Evolutionary conservation across 2,113 vertebrate species (phyloP).

Genomic region (Jaculus jaculus): DNA sequence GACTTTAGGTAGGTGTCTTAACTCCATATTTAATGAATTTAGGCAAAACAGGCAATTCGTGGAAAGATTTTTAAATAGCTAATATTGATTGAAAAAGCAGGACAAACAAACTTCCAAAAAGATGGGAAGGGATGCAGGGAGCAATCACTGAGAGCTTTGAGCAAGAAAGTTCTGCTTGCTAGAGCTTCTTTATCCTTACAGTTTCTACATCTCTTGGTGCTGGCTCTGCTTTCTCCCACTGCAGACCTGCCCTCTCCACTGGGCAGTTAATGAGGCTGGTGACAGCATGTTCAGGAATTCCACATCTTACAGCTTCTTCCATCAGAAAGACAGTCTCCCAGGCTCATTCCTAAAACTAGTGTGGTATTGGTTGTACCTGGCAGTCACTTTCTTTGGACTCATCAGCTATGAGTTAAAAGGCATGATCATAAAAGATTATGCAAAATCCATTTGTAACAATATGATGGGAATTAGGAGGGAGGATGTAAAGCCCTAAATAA

Average conservation of each 20-base stretch:
- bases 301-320: not conserved
- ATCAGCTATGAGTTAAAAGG: not conserved
- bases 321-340: not conserved
- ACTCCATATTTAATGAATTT: conserved; percentile 15
- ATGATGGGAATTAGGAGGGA: not conserved
- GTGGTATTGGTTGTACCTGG: not conserved
- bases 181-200: not conserved
- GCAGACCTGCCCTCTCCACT: not conserved
- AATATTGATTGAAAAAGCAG: not conserved
- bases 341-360: not conserved
- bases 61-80: not conserved
- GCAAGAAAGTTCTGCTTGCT: too few species aligned
- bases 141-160: not conserved
- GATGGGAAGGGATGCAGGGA: not conserved
- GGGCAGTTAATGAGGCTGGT: not conserved
- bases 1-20: not conserved
- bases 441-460: not conserved
- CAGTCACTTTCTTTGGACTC: not conserved
- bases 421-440: not conserved
- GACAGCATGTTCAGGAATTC: not conserved
- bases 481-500: not conserved
- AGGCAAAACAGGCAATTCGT: not conserved
- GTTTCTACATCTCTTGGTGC: not conserved
- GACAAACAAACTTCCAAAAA: too few species aligned
- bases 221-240: not conserved